These are phyloP conservation scores for Dynastes tityus DNA, from an alignment of 2,888 invertebrate genomes.

Conservation along the genomic window DNA sequence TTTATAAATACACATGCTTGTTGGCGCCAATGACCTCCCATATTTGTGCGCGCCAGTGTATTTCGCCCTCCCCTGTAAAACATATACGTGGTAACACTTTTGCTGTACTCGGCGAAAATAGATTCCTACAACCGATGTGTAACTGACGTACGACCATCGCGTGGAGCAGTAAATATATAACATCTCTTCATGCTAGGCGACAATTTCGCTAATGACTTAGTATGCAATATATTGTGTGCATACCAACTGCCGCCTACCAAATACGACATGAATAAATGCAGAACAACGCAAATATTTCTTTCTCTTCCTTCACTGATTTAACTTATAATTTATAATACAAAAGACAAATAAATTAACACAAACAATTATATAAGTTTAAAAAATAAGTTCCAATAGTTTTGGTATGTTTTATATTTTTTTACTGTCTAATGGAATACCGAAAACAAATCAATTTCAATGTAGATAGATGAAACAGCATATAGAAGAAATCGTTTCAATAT, in stretches of 20 bases:
- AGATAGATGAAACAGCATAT: too few species aligned
- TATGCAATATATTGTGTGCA: slow-evolving; percentile 26
- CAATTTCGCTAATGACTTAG: slow-evolving; percentile 37
- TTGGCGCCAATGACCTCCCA: slow-evolving; percentile 62
- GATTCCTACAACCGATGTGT: slow-evolving; percentile 24
- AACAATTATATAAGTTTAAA: too few species aligned
- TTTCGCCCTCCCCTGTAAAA: slow-evolving; percentile 53
- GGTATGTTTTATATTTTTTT: too few species aligned
- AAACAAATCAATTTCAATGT: too few species aligned
- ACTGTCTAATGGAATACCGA: too few species aligned
- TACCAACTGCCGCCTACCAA: background rate
- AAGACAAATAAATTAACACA: too few species aligned
- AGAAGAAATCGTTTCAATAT: too few species aligned
- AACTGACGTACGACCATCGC: slow-evolving; percentile 29
- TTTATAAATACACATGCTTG: slow-evolving; percentile 54
- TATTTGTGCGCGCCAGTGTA: slow-evolving; percentile 59
- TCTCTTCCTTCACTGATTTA: too few species aligned
- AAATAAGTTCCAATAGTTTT: too few species aligned
- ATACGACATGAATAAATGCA: background rate
- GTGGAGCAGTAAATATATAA: slow-evolving; percentile 17
- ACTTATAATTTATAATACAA: too few species aligned
- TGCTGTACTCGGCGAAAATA: slow-evolving; percentile 44
- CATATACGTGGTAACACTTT: slow-evolving; percentile 35
- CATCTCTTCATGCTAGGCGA: slow-evolving; percentile 15
- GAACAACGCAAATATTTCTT: slow-evolving; percentile 3